Evolutionary conservation across 2,888 invertebrate genomes (phyloP).

Genomic region (Meganola albula): DNA sequence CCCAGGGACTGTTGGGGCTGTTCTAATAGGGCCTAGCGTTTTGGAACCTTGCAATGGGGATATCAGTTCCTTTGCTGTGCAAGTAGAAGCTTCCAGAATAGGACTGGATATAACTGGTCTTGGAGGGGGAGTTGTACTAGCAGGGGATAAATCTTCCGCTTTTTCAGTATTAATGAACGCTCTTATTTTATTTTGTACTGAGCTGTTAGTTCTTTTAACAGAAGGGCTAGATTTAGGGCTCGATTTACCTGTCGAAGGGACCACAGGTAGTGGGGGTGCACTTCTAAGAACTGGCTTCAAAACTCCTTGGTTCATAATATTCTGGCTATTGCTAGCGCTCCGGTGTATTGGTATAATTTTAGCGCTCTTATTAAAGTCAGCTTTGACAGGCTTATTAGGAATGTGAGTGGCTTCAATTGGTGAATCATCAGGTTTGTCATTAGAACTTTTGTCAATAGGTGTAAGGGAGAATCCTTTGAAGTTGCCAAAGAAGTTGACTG

Average conservation of each 20-base stretch:
- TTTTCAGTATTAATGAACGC: conserved; percentile 63
- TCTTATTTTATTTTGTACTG: conserved; percentile 65
- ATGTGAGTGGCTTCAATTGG: conserved; percentile 22
- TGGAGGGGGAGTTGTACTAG: conserved; percentile 79
- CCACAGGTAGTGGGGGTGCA: conserved; percentile 82
- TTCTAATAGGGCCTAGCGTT: conserved; percentile 77
- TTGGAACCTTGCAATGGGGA: conserved; percentile 79
- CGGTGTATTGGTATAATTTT: conserved; percentile 74
- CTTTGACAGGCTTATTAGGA: conserved; percentile 22
- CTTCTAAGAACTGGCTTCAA: conserved; percentile 71
- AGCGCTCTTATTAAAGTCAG: conserved; percentile 61
- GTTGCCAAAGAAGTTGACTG: conserved; percentile 87
- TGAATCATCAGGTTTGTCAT: too few species aligned
- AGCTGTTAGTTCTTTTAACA: conserved; percentile 59
- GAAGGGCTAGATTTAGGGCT: conserved; percentile 58
- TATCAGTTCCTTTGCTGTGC: conserved; percentile 84
- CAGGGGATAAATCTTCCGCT: conserved; percentile 45
- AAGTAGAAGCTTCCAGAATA: conserved; percentile 88
- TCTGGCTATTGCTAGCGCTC: conserved; percentile 60
- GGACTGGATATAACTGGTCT: conserved; percentile 90
- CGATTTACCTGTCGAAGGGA: conserved; percentile 54
- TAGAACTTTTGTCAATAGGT: conserved; percentile 75
- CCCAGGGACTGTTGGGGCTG: conserved; percentile 76
- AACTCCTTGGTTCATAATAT: conserved; percentile 47
- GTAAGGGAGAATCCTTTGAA: conserved; percentile 91